These are phyloP conservation scores for Trinorchestia longiramus DNA, from an alignment of 1,140 invertebrate species.

Conservation along the genomic window DNA sequence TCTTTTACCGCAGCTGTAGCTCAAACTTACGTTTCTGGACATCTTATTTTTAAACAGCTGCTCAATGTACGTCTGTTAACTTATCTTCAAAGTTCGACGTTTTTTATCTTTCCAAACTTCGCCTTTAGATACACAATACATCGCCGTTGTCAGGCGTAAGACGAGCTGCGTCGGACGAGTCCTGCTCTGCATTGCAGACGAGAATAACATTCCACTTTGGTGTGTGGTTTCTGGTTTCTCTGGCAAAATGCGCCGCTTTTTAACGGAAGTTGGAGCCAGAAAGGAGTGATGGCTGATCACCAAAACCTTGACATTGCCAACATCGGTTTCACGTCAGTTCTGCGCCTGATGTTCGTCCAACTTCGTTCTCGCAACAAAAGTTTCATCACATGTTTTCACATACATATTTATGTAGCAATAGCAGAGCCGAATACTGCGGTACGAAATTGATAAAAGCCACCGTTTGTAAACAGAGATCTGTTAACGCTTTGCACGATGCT, in stretches of 20 bases:
- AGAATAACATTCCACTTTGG: neutral
- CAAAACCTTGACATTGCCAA: neutral
- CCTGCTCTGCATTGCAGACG: neutral
- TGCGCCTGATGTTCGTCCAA: neutral
- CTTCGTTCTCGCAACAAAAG: neutral
- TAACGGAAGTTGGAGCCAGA: neutral
- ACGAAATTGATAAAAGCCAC: neutral
- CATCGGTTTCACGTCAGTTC: neutral
- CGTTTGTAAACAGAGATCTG: neutral
- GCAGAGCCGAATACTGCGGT: neutral
- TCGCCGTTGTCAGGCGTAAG: neutral
- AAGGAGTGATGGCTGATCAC: neutral
- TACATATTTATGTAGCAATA: neutral
- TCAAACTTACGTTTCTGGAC: neutral
- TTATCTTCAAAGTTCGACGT: neutral
- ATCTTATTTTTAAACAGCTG: neutral
- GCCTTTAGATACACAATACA: neutral
- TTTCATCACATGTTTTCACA: neutral
- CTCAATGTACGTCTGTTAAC: neutral
- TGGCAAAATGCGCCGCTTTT: neutral
- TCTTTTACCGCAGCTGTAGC: neutral
- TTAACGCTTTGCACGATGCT: neutral
- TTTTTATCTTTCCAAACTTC: neutral
- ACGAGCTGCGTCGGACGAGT: neutral
- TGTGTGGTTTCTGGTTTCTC: neutral